A percentile compares a stretch with the other conserved stretches of the same genome.
Evolutionary conservation across 2,113 vertebrate species (phyloP).

Genomic region (Chionis minor): DNA sequence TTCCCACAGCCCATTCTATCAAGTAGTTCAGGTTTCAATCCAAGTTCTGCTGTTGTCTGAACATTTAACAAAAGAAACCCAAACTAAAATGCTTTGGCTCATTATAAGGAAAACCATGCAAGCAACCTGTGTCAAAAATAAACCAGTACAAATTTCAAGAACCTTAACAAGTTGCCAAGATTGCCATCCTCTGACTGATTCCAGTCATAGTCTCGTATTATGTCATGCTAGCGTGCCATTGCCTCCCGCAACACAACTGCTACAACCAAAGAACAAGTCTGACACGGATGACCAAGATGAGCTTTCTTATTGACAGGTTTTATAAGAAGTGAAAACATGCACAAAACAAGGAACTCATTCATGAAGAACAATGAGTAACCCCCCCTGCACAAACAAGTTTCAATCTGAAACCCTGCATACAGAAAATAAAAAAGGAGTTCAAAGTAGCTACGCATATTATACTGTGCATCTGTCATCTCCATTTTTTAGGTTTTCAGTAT

Average conservation of each 20-base stretch:
- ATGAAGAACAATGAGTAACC: background rate
- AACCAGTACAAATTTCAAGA: background rate
- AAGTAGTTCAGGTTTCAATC: background rate
- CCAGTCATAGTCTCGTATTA: background rate
- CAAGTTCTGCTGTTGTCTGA: background rate
- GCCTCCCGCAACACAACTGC: background rate
- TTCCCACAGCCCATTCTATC: background rate
- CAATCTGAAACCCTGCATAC: background rate
- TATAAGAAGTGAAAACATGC: background rate
- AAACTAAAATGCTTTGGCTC: background rate
- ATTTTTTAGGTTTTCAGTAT: background rate
- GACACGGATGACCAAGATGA: background rate
- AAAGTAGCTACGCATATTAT: background rate
- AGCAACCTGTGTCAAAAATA: background rate
- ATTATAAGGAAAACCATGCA: background rate
- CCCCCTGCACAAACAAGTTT: background rate
- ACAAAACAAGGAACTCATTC: background rate
- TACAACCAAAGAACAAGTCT: background rate
- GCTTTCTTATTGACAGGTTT: background rate
- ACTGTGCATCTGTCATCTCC: background rate
- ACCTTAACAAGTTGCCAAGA: background rate
- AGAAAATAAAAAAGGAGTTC: background rate
- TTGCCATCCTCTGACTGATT: background rate
- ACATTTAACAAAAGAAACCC: background rate
- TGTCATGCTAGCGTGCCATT: background rate